Base-by-base conservation (phyloP, 2,113 vertebrate species). In the Eclectus roratus region DNA sequence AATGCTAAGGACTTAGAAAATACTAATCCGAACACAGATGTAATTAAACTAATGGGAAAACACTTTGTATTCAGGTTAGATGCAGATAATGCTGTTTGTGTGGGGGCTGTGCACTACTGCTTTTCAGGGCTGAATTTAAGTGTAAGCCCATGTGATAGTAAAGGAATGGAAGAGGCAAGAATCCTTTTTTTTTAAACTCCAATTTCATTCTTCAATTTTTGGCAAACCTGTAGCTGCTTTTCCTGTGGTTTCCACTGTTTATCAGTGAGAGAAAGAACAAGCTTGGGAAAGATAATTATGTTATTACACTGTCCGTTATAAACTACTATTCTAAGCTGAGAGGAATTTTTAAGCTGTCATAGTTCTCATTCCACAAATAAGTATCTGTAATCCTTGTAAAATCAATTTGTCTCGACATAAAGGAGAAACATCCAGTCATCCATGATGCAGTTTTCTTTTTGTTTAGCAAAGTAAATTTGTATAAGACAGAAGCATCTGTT, bases 401-500 rank as follows among this genome's bases (percentile, higher is more conserved):
- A 88, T 83, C 19, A 35, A 7, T 53, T 95, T 68, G 76, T 88
- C 31, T 78, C 10, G 13, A 27, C 14, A 10, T 89, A 64, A 88
- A 74, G 89, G 73, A 81, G 70, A 46, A 89, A 56, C 8, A 69
- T 47, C 12, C 11, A 55, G 49, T 85, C 2, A 3, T 66, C 78
- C 60, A 44, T 50, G 64, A 79, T 73, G 61, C 49, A 70, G 58
- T 77, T 94, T 73, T 21, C 44, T 10, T 80, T 94, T 87, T 91
- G 39, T 31, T 79, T 88, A 66, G 29, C 39, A 88, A 89, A 88
- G 91, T 41, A 73, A 39, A 60, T 79, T 66, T 85, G 35, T 44
- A 83, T 68, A 88, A 74, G 71, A 46, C 6, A 55, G 71, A 83
- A 96, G 29, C 55, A 90, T 90, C 68, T 95, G 72, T 60, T 94